These are phyloP conservation scores for Antheraea mylitta DNA, from an alignment of 1,140 invertebrate species.

Conservation along the genomic window DNA sequence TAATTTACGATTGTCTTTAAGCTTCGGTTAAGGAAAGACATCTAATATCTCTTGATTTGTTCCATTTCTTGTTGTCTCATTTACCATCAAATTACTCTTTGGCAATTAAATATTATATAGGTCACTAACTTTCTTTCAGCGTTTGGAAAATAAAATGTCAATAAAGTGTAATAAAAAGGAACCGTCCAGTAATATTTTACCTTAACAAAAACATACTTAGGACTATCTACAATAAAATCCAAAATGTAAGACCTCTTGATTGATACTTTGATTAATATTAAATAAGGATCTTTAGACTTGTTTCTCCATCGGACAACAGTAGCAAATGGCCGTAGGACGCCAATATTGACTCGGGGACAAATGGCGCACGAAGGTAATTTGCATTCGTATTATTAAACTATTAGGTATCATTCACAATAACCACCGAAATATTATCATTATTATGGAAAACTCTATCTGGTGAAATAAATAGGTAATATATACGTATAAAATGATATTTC, in stretches of 20 bases:
- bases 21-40: no score
- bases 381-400: conserved; percentile 24
- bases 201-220: no score
- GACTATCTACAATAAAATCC: background rate
- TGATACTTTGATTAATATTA: background rate
- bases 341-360: conserved; percentile 23
- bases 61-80: no score
- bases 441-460: no score
- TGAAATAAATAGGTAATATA: no score
- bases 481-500: no score
- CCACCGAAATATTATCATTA: background rate
- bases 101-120: no score
- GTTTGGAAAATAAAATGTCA: background rate
- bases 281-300: background rate
- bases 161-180: background rate
- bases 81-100: no score
- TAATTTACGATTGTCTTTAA: no score
- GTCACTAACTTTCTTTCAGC: no score
- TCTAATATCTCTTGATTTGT: no score
- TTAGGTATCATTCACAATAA: background rate
- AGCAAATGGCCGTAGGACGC: background rate
- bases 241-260: background rate
- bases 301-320: conserved; percentile 1
- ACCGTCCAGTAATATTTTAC: background rate
- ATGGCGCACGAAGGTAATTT: conserved; percentile 19